These are phyloP conservation scores for Tringa solitaria DNA, from an alignment of 2,113 vertebrate species.

Conservation along the genomic window DNA sequence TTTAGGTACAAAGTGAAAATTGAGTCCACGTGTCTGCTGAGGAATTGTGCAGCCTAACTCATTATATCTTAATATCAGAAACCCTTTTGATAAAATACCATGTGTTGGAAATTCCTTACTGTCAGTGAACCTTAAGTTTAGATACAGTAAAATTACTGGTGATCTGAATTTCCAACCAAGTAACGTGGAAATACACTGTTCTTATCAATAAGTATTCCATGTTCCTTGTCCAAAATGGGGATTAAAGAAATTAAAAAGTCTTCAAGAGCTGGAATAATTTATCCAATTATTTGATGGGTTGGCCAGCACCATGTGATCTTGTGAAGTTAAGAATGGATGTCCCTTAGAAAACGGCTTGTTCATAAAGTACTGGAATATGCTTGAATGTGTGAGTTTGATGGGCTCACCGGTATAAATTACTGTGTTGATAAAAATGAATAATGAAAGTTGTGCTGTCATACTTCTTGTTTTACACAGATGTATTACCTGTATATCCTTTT, in stretches of 20 bases:
- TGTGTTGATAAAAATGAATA: neutral
- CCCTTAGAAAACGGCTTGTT: neutral
- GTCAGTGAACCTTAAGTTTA: neutral
- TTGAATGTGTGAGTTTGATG: neutral
- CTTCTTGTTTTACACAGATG: neutral
- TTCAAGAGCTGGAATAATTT: neutral
- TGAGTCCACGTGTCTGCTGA: neutral
- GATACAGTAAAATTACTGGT: neutral
- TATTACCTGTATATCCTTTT: neutral
- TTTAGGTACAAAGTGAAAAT: conserved; percentile 19
- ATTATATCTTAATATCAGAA: neutral
- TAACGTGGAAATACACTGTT: neutral
- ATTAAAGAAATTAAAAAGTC: neutral
- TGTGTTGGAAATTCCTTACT: neutral
- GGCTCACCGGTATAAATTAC: neutral
- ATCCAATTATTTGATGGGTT: neutral
- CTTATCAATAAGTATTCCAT: neutral
- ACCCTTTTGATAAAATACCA: neutral
- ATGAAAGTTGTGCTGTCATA: neutral
- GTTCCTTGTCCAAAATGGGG: neutral
- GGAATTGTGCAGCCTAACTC: neutral
- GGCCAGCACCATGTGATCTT: neutral
- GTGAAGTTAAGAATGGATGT: neutral
- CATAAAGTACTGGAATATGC: neutral
- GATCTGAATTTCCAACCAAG: neutral